Conservation (phyloP, 2,797 vertebrate genomes). For the Peromyscus nudipes region DNA sequence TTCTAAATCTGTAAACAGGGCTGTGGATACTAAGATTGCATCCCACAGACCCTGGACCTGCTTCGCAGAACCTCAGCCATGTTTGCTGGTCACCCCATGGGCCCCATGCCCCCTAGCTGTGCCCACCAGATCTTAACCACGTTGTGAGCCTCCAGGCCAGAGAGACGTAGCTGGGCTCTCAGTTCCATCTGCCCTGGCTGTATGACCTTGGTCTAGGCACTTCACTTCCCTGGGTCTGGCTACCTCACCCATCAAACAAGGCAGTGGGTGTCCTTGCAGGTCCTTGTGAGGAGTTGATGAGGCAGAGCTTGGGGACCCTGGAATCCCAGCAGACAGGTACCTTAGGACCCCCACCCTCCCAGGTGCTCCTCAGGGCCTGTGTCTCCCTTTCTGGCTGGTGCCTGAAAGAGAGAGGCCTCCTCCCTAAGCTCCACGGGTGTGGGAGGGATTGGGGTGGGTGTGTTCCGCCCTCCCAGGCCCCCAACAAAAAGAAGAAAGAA, state of each 20-base stretch:
- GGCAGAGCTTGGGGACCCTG: not conserved
- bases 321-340: not conserved
- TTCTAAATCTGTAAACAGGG: not conserved
- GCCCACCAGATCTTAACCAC: not conserved
- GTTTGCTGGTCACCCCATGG: too few species aligned
- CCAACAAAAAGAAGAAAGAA: conserved; percentile 69
- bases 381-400: not conserved
- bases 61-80: not conserved
- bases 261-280: not conserved
- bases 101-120: accelerated
- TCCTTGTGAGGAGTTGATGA: not conserved
- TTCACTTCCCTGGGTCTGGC: not conserved
- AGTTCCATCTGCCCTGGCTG: too few species aligned
- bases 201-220: not conserved
- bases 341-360: not conserved
- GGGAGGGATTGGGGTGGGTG: conserved; percentile 44
- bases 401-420: conserved; percentile 1
- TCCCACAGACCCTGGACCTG: not conserved
- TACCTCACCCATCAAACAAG: not conserved
- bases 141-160: not conserved
- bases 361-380: not conserved
- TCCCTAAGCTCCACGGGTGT: not conserved
- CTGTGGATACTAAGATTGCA: not conserved
- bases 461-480: conserved; percentile 72
- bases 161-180: not conserved